Evolutionary conservation across 1,140 invertebrate species (phyloP), one percentile per base, ranked within the genome.

Genomic region (Drosophila carrolli): DNA sequence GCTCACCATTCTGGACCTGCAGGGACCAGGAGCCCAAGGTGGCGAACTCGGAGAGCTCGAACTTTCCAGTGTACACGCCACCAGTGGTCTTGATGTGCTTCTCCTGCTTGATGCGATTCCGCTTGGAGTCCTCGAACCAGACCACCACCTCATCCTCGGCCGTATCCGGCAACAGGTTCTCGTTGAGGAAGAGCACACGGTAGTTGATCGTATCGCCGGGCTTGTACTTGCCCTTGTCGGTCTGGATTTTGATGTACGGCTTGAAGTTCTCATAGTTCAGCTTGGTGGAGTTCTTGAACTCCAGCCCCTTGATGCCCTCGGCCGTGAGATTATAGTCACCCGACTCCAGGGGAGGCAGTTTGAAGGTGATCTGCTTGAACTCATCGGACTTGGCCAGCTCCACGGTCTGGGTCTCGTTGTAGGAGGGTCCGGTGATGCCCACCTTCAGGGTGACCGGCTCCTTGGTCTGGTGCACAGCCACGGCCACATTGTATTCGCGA

Each of bases 261-360:
- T 80, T 95, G 78, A 95, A 95, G 67, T 96, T 95, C 7, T 95
- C 95, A 92, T 98, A 99, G 58, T 98, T 96, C 0, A 97, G 95
- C 92, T 97, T 97, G 90, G 99, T 98, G 0, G 98, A 97, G 92
- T 99, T 98, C 73, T 99, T 96, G 83, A 99, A 98, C 2, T 98
- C 95, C 9, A 97, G 93, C 0, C 96, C 97, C n/a, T 95, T 94
- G 10, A 95, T 51, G 9, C 97, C 97, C 51, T 94, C 93, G 0
- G 96, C 95, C 8, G 95, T 94, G 13, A 98, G 92, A 81, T 95
- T 96, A 91, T 98, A 98, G 29, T 94, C 94, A 1, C 97, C 97
- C 32, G 95, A 94, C 38, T 95, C 94, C 13, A 96, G 94, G 66
- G 97, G 96, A 1, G 96, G 96, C 71, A 98, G 95, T 95, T 97